Evolutionary conservation across 2,888 invertebrate genomes (phyloP).

Genomic region (Limulus polyphemus): DNA sequence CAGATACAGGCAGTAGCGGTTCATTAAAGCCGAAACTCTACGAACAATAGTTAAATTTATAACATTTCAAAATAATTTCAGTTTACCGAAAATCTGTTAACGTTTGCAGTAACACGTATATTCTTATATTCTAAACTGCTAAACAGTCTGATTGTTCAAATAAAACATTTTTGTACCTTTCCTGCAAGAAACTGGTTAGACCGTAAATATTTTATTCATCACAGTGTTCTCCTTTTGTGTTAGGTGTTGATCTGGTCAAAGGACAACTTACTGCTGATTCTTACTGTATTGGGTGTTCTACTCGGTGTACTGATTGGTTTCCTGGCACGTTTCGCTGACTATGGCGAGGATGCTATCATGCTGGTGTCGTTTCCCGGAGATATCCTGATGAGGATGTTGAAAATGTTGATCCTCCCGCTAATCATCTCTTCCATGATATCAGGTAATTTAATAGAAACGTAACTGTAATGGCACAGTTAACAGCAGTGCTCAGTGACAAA

Average conservation of each 20-base stretch:
- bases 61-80: too few species aligned
- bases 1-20: too few species aligned
- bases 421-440: constrained; percentile 51
- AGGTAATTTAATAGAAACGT: constrained; percentile 39
- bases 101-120: too few species aligned
- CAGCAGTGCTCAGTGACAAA: not conserved
- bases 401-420: constrained; percentile 54
- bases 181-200: too few species aligned
- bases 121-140: too few species aligned
- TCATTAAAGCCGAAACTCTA: too few species aligned
- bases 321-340: constrained; percentile 40
- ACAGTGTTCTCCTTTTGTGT: constrained; percentile 2
- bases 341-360: constrained; percentile 43
- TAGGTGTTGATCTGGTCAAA: constrained; percentile 38
- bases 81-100: too few species aligned
- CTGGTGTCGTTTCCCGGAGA: constrained; percentile 53
- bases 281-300: constrained; percentile 47
- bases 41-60: too few species aligned
- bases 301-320: constrained; percentile 47
- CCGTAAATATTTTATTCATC: too few species aligned
- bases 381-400: constrained; percentile 51
- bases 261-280: constrained; percentile 45
- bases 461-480: not conserved
- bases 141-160: too few species aligned
- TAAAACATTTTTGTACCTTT: too few species aligned